Evolutionary conservation across 2,888 invertebrate genomes (phyloP).

Genomic region (Noctua comes): DNA sequence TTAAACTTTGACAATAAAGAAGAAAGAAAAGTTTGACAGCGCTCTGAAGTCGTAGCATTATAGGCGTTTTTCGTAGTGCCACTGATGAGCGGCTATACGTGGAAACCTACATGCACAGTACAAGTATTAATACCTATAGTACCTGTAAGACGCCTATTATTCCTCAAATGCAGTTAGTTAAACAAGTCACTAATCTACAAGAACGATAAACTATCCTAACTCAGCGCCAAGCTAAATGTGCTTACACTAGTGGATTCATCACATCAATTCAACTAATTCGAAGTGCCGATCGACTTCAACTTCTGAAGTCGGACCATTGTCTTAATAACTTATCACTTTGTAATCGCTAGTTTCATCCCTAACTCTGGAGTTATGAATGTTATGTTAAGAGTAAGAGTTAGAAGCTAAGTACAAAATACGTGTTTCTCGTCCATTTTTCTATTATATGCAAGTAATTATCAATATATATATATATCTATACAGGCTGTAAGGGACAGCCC

Average conservation of each 20-base stretch:
- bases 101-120: not conserved
- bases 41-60: not conserved
- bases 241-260: conserved; percentile 55
- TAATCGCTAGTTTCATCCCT: conserved; percentile 16
- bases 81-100: not conserved
- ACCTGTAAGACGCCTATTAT: conserved; percentile 22
- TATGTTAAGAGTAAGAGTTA: not conserved
- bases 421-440: not conserved
- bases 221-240: conserved; percentile 51
- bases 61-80: not conserved
- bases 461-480: too few species aligned
- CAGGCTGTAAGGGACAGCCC: too few species aligned
- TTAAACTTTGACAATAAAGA: too few species aligned
- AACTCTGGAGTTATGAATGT: not conserved
- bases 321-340: conserved; percentile 53
- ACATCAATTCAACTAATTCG: conserved; percentile 63
- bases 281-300: conserved; percentile 49
- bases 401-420: not conserved
- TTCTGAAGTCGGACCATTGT: conserved; percentile 53
- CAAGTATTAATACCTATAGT: not conserved
- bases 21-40: not conserved
- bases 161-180: conserved; percentile 39
- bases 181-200: conserved; percentile 45
- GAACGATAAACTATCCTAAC: conserved; percentile 56
- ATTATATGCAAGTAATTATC: too few species aligned